Evolutionary conservation across 1,140 invertebrate species (phyloP).

Genomic region (Triops cancriformis): DNA sequence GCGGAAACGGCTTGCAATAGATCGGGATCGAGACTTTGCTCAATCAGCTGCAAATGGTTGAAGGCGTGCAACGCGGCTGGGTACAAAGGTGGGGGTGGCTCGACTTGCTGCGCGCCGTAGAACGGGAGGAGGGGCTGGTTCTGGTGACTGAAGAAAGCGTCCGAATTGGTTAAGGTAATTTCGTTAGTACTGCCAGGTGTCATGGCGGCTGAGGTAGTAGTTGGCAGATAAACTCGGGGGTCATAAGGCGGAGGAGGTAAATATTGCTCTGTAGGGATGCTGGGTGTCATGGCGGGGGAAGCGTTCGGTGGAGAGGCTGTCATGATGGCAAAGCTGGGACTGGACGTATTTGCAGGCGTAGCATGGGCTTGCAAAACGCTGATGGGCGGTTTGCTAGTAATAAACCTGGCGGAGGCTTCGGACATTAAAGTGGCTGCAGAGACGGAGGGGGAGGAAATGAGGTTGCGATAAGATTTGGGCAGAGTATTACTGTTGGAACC

Average conservation of each 20-base stretch:
- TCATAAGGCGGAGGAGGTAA: conserved; percentile 26
- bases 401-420: conserved; percentile 35
- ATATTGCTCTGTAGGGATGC: conserved; percentile 22
- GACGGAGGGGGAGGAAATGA: not conserved
- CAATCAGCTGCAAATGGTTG: conserved; percentile 23
- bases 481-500: conserved; percentile 18
- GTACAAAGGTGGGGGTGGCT: conserved; percentile 25
- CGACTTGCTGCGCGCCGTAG: conserved; percentile 29
- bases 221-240: conserved; percentile 30
- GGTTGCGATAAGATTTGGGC: not conserved
- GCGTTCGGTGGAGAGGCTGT: conserved; percentile 20
- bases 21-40: conserved; percentile 21
- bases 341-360: conserved; percentile 33
- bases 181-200: not conserved
- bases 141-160: not conserved
- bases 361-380: conserved; percentile 37
- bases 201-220: conserved; percentile 28
- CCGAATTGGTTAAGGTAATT: not conserved
- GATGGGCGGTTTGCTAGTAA: conserved; percentile 36
- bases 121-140: conserved; percentile 25
- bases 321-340: conserved; percentile 33
- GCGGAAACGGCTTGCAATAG: conserved; percentile 4
- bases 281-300: conserved; percentile 14
- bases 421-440: not conserved
- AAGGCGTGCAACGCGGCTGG: not conserved